Evolutionary conservation across 2,113 vertebrate genomes (phyloP).

Genomic region (Peromyscus californicus): DNA sequence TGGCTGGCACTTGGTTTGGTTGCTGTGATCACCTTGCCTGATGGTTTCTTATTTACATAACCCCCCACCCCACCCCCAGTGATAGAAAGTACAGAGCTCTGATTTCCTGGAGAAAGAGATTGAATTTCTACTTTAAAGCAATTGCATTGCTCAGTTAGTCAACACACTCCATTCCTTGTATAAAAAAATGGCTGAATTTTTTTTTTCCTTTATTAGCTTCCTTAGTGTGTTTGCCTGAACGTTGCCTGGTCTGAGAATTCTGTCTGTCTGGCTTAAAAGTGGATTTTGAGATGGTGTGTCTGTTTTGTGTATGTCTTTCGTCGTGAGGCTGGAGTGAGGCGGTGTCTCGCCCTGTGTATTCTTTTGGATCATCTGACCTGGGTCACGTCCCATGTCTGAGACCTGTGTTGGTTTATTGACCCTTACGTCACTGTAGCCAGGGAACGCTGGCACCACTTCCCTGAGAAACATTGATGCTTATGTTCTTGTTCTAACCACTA

Average conservation of each 20-base stretch:
- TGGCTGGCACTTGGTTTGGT: conserved; percentile 1
- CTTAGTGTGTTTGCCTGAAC: not conserved
- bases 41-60: conserved; percentile 73
- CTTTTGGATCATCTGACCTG: not conserved
- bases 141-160: conserved; percentile 63
- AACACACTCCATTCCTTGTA: not conserved
- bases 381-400: not conserved
- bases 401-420: not conserved
- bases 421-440: not conserved
- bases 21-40: conserved; percentile 17
- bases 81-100: conserved; percentile 63
- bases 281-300: not conserved
- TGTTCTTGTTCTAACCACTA: not conserved
- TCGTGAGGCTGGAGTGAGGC: not conserved
- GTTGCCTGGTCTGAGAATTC: too few species aligned
- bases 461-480: conserved; percentile 4
- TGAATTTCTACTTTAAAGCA: conserved; percentile 51
- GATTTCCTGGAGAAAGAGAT: conserved; percentile 72
- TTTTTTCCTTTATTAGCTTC: not conserved
- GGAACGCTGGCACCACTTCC: not conserved
- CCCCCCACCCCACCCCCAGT: not conserved
- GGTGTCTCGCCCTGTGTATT: not conserved
- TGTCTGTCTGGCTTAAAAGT: not conserved
- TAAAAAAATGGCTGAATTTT: conserved; percentile 24
- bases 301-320: not conserved